Percentiles rank a stretch among this genome's conserved stretches.
These are phyloP conservation scores for Spodoptera picta DNA, from an alignment of 2,888 invertebrate species.

Conservation along the genomic window DNA sequence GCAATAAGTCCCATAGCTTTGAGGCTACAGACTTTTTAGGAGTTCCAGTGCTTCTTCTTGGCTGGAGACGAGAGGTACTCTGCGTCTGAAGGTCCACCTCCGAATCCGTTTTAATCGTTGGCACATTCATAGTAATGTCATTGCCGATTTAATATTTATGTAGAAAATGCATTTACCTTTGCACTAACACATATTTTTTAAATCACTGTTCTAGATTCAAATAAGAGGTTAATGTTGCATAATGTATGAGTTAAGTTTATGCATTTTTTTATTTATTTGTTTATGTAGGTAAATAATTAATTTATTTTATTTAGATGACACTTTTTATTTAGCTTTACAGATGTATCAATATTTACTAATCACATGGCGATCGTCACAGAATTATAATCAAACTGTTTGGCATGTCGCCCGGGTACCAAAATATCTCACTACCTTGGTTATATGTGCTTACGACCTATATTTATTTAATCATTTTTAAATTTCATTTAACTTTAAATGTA, in stretches of 20 bases:
- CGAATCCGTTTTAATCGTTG: conserved; percentile 67
- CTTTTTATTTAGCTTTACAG: too few species aligned
- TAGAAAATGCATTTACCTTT: conserved; percentile 19
- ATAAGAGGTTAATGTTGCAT: neutral
- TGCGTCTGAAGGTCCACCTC: conserved; percentile 63
- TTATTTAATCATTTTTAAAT: conserved; percentile 33
- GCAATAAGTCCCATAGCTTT: conserved; percentile 81
- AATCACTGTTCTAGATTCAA: conserved; percentile 2
- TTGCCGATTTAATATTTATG: conserved; percentile 27
- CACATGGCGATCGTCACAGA: conserved; percentile 57
- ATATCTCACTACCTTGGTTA: conserved; percentile 79
- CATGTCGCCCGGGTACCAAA: conserved; percentile 79
- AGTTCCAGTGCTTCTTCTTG: conserved; percentile 63
- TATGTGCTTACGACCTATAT: conserved; percentile 55
- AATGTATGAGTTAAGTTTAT: neutral
- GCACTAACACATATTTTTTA: conserved; percentile 33
- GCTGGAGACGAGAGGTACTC: conserved; percentile 62
- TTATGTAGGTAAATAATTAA: neutral
- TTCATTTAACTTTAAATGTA: neutral
- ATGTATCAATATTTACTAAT: conserved; percentile 63
- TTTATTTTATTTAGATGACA: conserved; percentile 3
- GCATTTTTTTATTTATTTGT: neutral
- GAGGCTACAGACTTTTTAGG: conserved; percentile 76
- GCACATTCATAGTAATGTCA: conserved; percentile 63
- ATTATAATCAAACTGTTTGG: conserved; percentile 69